These are phyloP conservation scores for Caenorhabditis parvicauda DNA, from an alignment of 2,888 invertebrate species.

Conservation along the genomic window DNA sequence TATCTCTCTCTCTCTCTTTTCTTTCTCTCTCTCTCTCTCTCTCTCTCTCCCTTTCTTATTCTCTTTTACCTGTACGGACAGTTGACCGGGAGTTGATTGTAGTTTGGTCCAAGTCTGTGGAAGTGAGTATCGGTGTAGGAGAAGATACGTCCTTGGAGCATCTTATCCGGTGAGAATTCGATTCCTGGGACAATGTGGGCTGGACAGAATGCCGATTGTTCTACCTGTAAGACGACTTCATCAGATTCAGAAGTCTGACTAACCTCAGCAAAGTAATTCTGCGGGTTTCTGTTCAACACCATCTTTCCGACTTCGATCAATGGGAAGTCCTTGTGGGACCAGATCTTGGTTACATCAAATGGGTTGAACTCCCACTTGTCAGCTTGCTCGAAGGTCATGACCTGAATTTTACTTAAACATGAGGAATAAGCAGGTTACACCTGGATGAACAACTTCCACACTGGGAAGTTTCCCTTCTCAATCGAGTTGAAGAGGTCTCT, in stretches of 20 bases:
- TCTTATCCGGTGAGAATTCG: constrained; percentile 63
- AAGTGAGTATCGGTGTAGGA: constrained; percentile 84
- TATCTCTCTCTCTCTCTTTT: too few species aligned
- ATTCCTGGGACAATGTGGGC: constrained; percentile 63
- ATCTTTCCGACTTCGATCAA: constrained; percentile 60
- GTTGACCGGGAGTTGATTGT: constrained; percentile 85
- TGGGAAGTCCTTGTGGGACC: constrained; percentile 62
- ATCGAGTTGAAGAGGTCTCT: constrained; percentile 65
- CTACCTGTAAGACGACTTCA: constrained; percentile 40
- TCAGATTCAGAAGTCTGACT: not conserved
- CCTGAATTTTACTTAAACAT: constrained; percentile 40
- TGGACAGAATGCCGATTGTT: constrained; percentile 62
- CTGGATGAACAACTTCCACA: constrained; percentile 66
- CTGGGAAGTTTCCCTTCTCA: constrained; percentile 64
- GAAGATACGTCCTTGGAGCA: constrained; percentile 66
- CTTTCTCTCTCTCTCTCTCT: too few species aligned
- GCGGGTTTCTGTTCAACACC: constrained; percentile 60
- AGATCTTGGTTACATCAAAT: constrained; percentile 66
- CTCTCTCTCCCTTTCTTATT: too few species aligned
- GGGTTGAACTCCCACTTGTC: constrained; percentile 65
- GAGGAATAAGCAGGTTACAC: not conserved
- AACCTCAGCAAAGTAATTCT: constrained; percentile 63
- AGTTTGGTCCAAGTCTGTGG: constrained; percentile 86
- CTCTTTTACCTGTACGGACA: constrained; percentile 80
- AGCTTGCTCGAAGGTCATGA: constrained; percentile 65